phyloP scores from a whole-genome alignment of 2,888 invertebrate species.

The Dascillus cervinus region DNA sequence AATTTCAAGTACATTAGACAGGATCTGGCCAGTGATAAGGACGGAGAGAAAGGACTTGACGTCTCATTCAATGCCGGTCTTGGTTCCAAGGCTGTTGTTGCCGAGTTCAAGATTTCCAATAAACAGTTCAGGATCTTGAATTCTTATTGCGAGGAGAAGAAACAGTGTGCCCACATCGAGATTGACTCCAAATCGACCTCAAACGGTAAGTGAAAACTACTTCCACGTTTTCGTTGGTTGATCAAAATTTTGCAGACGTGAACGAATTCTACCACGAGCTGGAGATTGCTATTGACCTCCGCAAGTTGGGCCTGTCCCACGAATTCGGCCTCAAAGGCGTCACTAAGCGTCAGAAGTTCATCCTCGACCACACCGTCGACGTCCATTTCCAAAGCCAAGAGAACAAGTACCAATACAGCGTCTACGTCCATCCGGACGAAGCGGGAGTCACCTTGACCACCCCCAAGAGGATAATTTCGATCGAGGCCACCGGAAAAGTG shows the following conservation, averaged over 20 bases:
- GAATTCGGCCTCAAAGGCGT: constrained; percentile 65
- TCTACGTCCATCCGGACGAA: constrained; percentile 56
- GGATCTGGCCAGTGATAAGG: constrained; percentile 47
- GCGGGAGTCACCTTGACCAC: constrained; percentile 58
- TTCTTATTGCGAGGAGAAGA: constrained; percentile 71
- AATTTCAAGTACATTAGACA: constrained; percentile 68
- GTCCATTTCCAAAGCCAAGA: constrained; percentile 63
- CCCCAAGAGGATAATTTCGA: constrained; percentile 59
- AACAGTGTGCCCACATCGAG: constrained; percentile 69
- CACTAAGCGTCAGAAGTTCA: constrained; percentile 52
- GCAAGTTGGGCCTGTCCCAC: constrained; percentile 65
- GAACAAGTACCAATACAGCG: constrained; percentile 64
- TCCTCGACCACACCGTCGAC: constrained; percentile 60
- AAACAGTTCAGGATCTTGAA: constrained; percentile 62
- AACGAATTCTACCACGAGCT: constrained; percentile 53
- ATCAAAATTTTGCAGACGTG: constrained; percentile 39
- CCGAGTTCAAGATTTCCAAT: constrained; percentile 63
- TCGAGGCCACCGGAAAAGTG: constrained; percentile 45
- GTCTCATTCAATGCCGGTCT: constrained; percentile 60
- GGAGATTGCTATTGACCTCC: constrained; percentile 60
- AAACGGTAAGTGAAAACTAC: constrained; percentile 8
- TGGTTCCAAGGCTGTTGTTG: constrained; percentile 62
- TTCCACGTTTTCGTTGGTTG: neutral
- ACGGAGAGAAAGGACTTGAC: constrained; percentile 62
- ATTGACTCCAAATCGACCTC: constrained; percentile 47